Evolutionary conservation across 2,888 invertebrate genomes (phyloP), one percentile per base, ranked within the genome.

Genomic region (Corbicula japonica): DNA sequence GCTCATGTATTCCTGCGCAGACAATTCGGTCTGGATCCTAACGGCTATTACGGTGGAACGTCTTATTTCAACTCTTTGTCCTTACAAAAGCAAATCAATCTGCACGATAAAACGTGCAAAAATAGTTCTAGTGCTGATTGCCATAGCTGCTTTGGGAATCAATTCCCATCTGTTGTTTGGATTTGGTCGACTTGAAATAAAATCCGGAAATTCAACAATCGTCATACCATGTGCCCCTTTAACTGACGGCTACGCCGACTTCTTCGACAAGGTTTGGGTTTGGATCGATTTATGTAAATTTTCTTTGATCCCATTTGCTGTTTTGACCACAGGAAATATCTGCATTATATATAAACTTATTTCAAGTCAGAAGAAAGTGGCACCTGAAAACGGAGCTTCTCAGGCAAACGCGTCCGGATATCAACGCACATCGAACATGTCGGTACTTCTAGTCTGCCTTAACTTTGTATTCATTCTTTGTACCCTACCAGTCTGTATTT

Each of bases 21-120:
- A 91, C 69, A 72, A 86, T n/a, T 86, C 89, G 5, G 87, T 88
- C 10, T 91, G 91, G 91, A 82, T 89, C 8, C 81, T 91, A 8
- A 86, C 86, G 26, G 83, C 87, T 26, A 86, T 91, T 35, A 90
- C 89, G 10, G 71, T 86, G 5, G 91, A 91, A 61, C 73, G 91
- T 15, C 80, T 88, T 2, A 54, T 91, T 15, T 87, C 88, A 10
- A 88, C 90, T 6, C 85, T 86, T 58, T 69, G 73, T 35, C 90
- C 90, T 5, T 76, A 86, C 73, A 75, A 76, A 12, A 88, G 88
- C 34, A 87, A 86, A 56, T 35, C 38, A 2, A 72, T 84, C 35
- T 89, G 87, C 69, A 88, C 87, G 1, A 68, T 63, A 10, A 38
- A 61, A 23, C 68, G 72, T 3, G 83, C 87, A 18, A 52, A 71